Base-by-base conservation (phyloP, 2,113 vertebrate genomes). In the Ondatra zibethicus region DNA sequence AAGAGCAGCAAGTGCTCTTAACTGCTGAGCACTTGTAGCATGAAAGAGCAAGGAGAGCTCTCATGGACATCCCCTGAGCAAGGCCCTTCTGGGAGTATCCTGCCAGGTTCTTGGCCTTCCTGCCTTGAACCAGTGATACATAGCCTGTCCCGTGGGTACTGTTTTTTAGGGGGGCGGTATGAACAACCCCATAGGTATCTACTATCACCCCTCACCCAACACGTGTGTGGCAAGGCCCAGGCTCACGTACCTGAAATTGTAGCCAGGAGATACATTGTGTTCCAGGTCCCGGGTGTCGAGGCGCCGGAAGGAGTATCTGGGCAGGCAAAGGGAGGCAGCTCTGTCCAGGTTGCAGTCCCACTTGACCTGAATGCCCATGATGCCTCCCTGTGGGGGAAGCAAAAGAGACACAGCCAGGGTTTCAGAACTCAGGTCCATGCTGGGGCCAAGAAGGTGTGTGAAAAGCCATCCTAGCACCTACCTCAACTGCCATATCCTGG, bases 341-440 rank as follows among this genome's bases (percentile, higher is more conserved):
- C 97, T 98, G 98, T 99, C 99, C 85, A 99, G 98, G 97, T 99
- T 98, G 96, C 99, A 99, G 97, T 99, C 72, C 99, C 99, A 99
- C 8, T 98, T 98, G 94, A 99, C 98, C 96, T 99, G 98, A 94
- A 99, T 97, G 0, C 98, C 98, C 98, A 99, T 99, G 96, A 99
- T 99, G 31, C 99, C 99, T 5, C 99, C 99, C 99, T 99, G 97
- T 0, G 70, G 94, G 80, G 0, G 0, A 12, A 0, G 25, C 17
- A 82, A 75, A n/a, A 36, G 66, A 90, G 63, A 81, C 66, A 13
- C 4, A 0, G 65, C 8, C 4, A 2, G 21, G n/a, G 45, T n/a
- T 50, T 27, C 14, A 14, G 72, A 31, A 21, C 29, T 61, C 29
- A 5, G n/a, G 58, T 45, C 27, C 0, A 0, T 4, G 16, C 13